Evolutionary conservation across 2,113 vertebrate species (phyloP).

Genomic region (Lepus timidus): DNA sequence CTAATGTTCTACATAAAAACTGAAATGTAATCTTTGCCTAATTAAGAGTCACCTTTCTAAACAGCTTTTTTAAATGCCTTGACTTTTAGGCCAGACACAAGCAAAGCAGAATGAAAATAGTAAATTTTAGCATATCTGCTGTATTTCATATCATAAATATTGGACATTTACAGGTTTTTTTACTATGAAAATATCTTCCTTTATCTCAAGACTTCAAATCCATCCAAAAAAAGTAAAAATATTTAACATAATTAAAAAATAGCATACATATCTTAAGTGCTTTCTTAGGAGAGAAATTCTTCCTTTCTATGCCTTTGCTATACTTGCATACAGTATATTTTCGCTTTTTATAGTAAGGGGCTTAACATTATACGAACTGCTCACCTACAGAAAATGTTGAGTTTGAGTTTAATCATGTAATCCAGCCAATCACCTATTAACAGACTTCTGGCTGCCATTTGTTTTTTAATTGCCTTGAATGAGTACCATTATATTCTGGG

Average conservation of each 20-base stretch:
- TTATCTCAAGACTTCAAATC: conserved; percentile 46
- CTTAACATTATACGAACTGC: neutral
- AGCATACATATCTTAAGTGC: neutral
- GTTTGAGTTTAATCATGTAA: conserved; percentile 10
- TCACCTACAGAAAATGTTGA: neutral
- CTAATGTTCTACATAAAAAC: conserved; percentile 36
- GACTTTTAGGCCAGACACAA: conserved; percentile 31
- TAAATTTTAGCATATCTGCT: conserved; percentile 30
- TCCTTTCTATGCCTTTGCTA: neutral
- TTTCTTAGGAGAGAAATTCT: conserved; percentile 41
- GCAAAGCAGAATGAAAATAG: conserved; percentile 56
- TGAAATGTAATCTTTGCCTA: conserved; percentile 44
- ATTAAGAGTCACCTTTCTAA: conserved; percentile 39
- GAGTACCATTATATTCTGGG: neutral
- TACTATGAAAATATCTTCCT: conserved; percentile 15
- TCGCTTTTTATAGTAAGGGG: neutral
- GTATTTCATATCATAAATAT: conserved; percentile 36
- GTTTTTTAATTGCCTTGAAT: conserved; percentile 44
- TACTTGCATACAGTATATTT: neutral
- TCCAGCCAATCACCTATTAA: neutral
- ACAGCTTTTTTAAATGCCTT: conserved; percentile 1
- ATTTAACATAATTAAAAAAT: conserved; percentile 29
- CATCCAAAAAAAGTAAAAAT: conserved; percentile 51
- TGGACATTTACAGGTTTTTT: neutral
- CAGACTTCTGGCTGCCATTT: neutral